These are phyloP conservation scores for Tetranychus cinnabarinus DNA, from an alignment of 1,140 invertebrate genomes.

Conservation along the genomic window DNA sequence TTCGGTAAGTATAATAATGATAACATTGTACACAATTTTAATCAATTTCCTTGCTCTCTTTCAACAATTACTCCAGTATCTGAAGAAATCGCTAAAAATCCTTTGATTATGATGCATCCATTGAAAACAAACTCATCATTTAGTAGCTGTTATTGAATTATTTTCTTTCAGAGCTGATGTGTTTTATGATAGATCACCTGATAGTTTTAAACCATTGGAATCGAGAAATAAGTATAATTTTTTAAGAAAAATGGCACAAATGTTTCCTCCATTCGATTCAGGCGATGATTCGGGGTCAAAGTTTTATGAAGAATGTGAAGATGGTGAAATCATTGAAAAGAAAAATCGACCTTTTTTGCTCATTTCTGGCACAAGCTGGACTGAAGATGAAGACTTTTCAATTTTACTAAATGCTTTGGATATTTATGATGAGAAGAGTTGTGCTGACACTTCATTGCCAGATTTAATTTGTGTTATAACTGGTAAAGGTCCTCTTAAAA, in stretches of 20 bases:
- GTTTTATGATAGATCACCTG: conserved; percentile 63
- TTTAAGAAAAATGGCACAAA: conserved; percentile 36
- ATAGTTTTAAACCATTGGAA: conserved; percentile 46
- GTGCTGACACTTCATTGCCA: conserved; percentile 24
- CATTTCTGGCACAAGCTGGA: conserved; percentile 96
- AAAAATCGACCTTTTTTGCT: conserved; percentile 52
- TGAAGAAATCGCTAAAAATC: conserved; percentile 32
- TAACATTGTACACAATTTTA: neutral
- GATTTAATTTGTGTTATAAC: conserved; percentile 70
- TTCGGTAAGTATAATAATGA: conserved; percentile 24
- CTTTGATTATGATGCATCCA: conserved; percentile 23
- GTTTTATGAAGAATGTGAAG: neutral
- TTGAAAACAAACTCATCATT: conserved; percentile 12
- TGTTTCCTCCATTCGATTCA: conserved; percentile 22
- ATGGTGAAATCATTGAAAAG: neutral
- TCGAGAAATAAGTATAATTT: conserved; percentile 51
- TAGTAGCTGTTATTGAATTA: no score
- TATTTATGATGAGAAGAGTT: conserved; percentile 21
- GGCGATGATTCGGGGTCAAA: neutral
- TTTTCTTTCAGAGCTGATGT: conserved; percentile 39
- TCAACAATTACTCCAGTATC: conserved; percentile 7
- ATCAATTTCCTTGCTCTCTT: neutral
- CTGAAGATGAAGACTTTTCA: conserved; percentile 90
- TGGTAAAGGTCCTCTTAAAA: conserved; percentile 77
- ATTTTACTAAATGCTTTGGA: conserved; percentile 61